Evolutionary conservation across 2,888 invertebrate species (phyloP), one percentile per base, ranked within the genome.

Genomic region (Invenusta paracnida): DNA sequence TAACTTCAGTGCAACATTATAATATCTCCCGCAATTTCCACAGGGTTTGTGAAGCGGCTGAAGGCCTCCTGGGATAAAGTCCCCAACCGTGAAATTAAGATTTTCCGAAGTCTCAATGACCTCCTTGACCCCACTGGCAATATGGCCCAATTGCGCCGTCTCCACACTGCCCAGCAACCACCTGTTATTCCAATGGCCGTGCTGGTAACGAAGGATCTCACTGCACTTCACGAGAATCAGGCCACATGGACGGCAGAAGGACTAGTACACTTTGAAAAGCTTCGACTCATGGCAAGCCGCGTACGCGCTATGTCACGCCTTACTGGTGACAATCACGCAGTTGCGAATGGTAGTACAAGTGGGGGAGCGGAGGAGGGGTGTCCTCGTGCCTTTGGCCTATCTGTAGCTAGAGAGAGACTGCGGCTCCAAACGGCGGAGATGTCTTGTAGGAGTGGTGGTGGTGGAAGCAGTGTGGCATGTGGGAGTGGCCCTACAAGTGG

Each of bases 111-210:
- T 30, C 29, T 82, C 29, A 29, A 82, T 13, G 2, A 11, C n/a
- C 30, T 82, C 29, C 82, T 82, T 0, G 82, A 82, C 30, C 29
- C 30, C 1, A 29, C 82, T 11, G 82, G 82, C 1, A 82, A 82
- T 23, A 82, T 82, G 82, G 29, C 29, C 13, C 27, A 29, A 28
- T 82, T 82, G 25, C 82, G 82, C n/a, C 29, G 82, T 29, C 82
- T 82, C 30, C 82, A 82, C 29, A 82, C 29, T 23, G 29, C 82
- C 1, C 30, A 30, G 11, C 29, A 82, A 29, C 82, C 82, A 1
- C 82, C 82, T 2, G 82, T 82, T 2, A 82, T 82, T 82, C 82
- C 82, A 28, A 29, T 82, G 82, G 82, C 82, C 2, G 82, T 30
- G 1, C 25, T 82, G n/a, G 29, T 82, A n/a, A 82, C 82, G 30